A percentile compares a stretch with the other conserved stretches of the same genome.
These are phyloP conservation scores for Pituophis catenifer DNA, from an alignment of 2,113 vertebrate genomes.

Conservation along the genomic window DNA sequence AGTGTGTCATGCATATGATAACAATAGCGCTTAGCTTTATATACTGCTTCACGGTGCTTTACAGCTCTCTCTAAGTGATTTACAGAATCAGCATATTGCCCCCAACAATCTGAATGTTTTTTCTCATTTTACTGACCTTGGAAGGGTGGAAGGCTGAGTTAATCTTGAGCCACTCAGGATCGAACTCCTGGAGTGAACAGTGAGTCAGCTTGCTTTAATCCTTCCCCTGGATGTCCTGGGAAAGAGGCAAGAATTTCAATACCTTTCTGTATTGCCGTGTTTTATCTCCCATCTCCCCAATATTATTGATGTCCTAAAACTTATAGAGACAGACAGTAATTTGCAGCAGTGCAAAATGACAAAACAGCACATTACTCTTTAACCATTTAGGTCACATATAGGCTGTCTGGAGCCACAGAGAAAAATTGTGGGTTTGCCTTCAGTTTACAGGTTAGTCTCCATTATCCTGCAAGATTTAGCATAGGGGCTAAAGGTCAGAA, in stretches of 20 bases:
- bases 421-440: not conserved
- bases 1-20: not conserved
- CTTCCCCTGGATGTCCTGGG: not conserved
- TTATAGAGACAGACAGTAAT: not conserved
- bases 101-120: too few relatives aligned
- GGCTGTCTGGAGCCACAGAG: not conserved
- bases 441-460: not conserved
- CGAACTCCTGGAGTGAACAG: too few relatives aligned
- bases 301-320: not conserved
- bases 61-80: too few relatives aligned
- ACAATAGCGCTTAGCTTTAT: too few relatives aligned
- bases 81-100: too few relatives aligned
- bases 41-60: too few relatives aligned
- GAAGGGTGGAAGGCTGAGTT: too few relatives aligned
- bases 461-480: not conserved
- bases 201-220: not conserved
- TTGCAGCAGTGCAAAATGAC: not conserved
- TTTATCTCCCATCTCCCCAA: not conserved
- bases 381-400: not conserved
- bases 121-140: too few relatives aligned
- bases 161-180: too few relatives aligned
- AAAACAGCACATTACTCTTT: not conserved
- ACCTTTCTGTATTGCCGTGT: not conserved
- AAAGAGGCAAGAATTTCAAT: not conserved
- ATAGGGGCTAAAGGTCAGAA: not conserved